Base-by-base conservation (phyloP, 2,113 vertebrate genomes). In the Peucedramus taeniatus region DNA sequence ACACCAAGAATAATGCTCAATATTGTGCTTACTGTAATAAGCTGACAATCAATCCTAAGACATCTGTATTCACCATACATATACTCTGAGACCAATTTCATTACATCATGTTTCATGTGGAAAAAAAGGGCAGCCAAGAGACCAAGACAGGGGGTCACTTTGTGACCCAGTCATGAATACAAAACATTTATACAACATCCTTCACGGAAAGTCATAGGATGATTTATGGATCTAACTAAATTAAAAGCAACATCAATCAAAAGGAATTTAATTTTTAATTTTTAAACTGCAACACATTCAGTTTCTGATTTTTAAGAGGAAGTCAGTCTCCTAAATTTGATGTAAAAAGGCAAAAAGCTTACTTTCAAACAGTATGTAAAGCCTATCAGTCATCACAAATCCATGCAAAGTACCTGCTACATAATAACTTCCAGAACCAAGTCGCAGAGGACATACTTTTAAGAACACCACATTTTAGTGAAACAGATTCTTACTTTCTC, bases 191-290 rank as follows among this genome's bases (percentile, higher is more conserved):
- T 44, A 65, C 37, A 91, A 44, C 33, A 92, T 56, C 40, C 56
- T 94, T 94, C 68, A 65, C 39, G 63, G 54, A 74, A 72, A 87
- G 35, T 80, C 66, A 39, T 30, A 60, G 28, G 49, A 61, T 91
- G 90, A 97, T 97, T 97, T 95, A 95, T 94, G 49, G 22, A 23
- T 83, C 28, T 70, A 96, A 94, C 50, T 75, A 93, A 89, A 94
- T 96, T 96, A 96, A 97, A 90, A 95, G n/a, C 33, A 86, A 54
- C 74, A 96, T 97, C 74, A 92, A 86, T 96, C 93, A 94, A 92
- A 82, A 57, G 1, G 10, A 35, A 94, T 95, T 91, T 88, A 47
- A 80, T 84, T 94, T 96, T 93, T 82, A 89, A 88, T 94, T 84
- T 94, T 95, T 56, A 56, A 87, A 89, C 76, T 31, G 31, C 42